phyloP scores from a whole-genome alignment of 2,797 vertebrate species.

The Myotis daubentonii region DNA sequence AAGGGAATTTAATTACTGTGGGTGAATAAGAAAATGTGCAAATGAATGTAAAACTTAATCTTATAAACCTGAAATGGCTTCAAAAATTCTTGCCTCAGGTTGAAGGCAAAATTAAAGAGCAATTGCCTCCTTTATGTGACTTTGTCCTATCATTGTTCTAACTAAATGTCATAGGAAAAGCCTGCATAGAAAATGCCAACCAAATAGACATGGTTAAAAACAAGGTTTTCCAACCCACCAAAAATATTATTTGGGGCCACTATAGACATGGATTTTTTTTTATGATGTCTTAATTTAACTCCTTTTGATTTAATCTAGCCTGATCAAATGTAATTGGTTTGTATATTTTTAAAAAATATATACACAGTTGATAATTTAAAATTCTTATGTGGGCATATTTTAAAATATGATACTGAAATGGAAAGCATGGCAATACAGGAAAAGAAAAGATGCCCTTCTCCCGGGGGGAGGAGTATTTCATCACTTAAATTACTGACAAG shows the following conservation, averaged over 20 bases:
- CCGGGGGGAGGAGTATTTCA: not conserved
- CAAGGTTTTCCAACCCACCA: not conserved
- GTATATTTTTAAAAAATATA: not conserved
- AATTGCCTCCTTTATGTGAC: not conserved
- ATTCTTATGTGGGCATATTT: not conserved
- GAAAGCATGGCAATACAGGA: not conserved
- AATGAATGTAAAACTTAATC: conserved; percentile 18
- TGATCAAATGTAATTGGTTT: not conserved
- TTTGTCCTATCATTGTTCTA: not conserved
- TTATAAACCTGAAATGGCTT: not conserved
- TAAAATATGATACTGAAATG: not conserved
- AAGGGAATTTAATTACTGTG: not conserved
- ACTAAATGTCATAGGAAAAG: conserved; percentile 19
- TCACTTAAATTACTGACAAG: not conserved
- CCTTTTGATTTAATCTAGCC: not conserved
- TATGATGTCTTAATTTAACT: not conserved
- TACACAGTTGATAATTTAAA: not conserved
- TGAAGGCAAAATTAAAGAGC: conserved; percentile 18
- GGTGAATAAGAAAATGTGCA: not conserved
- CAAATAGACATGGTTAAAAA: not conserved
- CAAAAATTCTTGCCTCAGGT: not conserved
- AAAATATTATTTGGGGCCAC: not conserved
- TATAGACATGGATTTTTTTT: not conserved
- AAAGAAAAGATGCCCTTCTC: not conserved
- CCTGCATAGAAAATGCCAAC: not conserved